Conservation (phyloP, 37 sponge, comb jelly and placozoan species). For the Trichoplax adhaerens region DNA sequence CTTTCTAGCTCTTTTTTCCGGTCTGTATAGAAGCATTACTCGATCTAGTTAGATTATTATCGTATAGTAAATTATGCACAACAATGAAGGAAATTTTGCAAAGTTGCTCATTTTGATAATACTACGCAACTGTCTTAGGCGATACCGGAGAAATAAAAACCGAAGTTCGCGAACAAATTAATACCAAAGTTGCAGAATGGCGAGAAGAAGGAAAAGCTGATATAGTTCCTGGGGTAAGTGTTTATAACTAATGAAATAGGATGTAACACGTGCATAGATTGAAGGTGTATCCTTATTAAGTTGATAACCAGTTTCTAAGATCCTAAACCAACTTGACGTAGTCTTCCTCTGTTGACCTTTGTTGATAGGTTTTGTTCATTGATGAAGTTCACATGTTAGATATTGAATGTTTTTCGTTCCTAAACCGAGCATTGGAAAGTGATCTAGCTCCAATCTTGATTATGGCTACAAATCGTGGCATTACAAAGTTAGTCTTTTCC, state of each 20-base stretch:
- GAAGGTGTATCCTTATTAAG: no score
- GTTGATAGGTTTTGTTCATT: slow-evolving; percentile 68
- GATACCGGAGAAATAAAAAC: slow-evolving; percentile 93
- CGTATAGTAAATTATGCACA: neutral
- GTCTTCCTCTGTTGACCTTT: neutral
- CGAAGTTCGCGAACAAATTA: slow-evolving; percentile 96
- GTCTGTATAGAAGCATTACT: slow-evolving; percentile 9
- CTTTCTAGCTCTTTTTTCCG: slow-evolving; percentile 94
- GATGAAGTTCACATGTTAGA: slow-evolving; percentile 99
- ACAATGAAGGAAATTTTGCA: neutral
- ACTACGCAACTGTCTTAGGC: slow-evolving; percentile 21
- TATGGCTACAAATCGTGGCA: slow-evolving; percentile 96
- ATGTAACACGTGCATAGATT: no score
- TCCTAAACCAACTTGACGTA: neutral
- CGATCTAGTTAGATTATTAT: neutral
- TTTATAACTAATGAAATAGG: neutral
- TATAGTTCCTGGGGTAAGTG: slow-evolving; percentile 86
- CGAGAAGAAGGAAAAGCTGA: slow-evolving; percentile 97
- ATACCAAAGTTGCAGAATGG: slow-evolving; percentile 93
- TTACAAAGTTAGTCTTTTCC: slow-evolving; percentile 38
- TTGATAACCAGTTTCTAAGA: no score
- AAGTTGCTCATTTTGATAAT: neutral
- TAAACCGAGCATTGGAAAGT: slow-evolving; percentile 89
- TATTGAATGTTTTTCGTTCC: slow-evolving; percentile 96
- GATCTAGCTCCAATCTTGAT: slow-evolving; percentile 93